Percentiles rank a stretch among this genome's conserved stretches.
Evolutionary conservation across 2,888 invertebrate genomes (phyloP).

Genomic region (Xiphydria camelus): DNA sequence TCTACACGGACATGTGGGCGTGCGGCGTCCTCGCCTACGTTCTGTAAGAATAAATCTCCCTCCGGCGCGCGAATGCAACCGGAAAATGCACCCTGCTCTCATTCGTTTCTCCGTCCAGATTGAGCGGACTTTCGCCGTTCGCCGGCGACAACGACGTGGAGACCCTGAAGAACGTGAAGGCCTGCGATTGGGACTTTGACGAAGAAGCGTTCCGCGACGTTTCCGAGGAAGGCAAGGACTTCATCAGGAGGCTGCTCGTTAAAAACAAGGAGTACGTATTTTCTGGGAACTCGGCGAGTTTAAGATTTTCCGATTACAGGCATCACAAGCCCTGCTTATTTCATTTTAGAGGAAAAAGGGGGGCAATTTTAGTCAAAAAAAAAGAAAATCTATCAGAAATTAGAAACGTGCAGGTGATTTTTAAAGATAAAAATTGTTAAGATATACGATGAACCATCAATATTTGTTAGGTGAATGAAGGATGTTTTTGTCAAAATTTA

Average conservation of each 20-base stretch:
- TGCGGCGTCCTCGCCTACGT: constrained; percentile 98
- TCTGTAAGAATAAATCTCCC: constrained; percentile 80
- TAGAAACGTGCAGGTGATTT: too few relatives aligned
- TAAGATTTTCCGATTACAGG: too few relatives aligned
- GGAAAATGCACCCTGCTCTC: neutral
- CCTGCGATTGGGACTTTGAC: constrained; percentile 99
- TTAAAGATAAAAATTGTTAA: too few relatives aligned
- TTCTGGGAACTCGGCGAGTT: too few relatives aligned
- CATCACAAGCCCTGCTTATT: too few relatives aligned
- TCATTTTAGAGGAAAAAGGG: too few relatives aligned
- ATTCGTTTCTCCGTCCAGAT: constrained; percentile 59
- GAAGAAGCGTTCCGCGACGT: constrained; percentile 92
- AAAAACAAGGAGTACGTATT: constrained; percentile 86
- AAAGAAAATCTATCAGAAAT: too few relatives aligned
- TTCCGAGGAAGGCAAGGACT: constrained; percentile 97
- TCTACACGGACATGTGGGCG: constrained; percentile 99
- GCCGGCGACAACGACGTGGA: constrained; percentile 98
- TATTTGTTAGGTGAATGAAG: too few relatives aligned
- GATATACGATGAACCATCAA: too few relatives aligned
- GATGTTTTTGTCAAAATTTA: too few relatives aligned
- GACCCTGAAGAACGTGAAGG: constrained; percentile 96
- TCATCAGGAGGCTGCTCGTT: constrained; percentile 88
- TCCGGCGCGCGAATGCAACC: neutral
- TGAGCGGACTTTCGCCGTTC: constrained; percentile 98
- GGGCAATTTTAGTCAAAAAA: too few relatives aligned